These are phyloP conservation scores for Mesocricetus auratus DNA, from an alignment of 2,113 vertebrate genomes.

Conservation along the genomic window DNA sequence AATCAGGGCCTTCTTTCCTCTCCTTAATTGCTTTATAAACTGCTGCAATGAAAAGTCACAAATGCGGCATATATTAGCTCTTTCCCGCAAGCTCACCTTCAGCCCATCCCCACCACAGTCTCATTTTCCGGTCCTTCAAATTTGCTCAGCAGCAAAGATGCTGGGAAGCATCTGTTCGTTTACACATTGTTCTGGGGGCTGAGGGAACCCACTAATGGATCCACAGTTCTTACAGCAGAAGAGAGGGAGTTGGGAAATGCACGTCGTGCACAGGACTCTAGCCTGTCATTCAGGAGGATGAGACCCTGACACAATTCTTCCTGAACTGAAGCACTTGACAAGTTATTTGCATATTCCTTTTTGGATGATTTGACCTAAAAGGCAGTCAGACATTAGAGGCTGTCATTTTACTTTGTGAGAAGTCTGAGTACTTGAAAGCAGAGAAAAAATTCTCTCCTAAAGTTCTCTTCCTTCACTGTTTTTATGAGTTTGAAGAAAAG, in stretches of 20 bases:
- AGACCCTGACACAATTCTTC: constrained; percentile 20
- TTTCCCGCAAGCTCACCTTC: background rate
- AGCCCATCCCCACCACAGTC: background rate
- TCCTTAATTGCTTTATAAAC: constrained; percentile 76
- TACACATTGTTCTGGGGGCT: background rate
- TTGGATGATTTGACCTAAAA: constrained; percentile 58
- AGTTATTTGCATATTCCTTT: constrained; percentile 56
- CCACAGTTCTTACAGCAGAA: background rate
- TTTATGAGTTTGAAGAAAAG: constrained; percentile 40
- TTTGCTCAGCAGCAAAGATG: background rate
- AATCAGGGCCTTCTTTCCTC: constrained; percentile 50
- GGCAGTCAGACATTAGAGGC: background rate
- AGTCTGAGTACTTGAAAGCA: constrained; percentile 33
- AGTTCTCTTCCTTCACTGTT: background rate
- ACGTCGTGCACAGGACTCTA: background rate
- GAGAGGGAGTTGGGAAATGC: background rate
- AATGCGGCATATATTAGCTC: constrained; percentile 11
- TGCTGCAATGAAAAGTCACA: constrained; percentile 66
- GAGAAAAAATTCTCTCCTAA: constrained; percentile 18
- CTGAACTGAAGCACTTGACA: background rate
- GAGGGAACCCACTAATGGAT: background rate
- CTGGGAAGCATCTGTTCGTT: background rate
- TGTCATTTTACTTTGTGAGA: constrained; percentile 19
- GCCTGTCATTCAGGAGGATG: background rate
- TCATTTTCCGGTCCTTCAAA: background rate